Evolutionary conservation across 2,888 invertebrate species (phyloP).

Genomic region (Caenorhabditis sulstoni): DNA sequence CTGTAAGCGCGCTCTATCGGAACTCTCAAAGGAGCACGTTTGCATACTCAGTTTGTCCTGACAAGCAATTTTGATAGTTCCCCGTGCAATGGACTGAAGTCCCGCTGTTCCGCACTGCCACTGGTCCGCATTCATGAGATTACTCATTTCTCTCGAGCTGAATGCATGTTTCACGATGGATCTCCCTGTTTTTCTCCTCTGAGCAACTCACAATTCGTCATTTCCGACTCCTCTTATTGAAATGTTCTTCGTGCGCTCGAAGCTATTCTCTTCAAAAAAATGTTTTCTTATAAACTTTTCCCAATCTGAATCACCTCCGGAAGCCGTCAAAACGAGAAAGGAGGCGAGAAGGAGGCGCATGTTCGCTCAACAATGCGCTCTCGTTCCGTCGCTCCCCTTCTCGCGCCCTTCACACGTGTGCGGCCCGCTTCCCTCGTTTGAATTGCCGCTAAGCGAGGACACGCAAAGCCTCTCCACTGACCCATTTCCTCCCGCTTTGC

Average conservation of each 20-base stretch:
- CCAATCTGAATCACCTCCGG: too few relatives aligned
- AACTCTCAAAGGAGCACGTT: background rate
- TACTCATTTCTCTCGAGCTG: background rate
- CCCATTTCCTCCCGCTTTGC: conserved; percentile 21
- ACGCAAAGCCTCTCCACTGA: conserved; percentile 3
- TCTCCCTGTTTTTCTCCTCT: background rate
- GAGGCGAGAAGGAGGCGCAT: too few relatives aligned
- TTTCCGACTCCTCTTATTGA: background rate
- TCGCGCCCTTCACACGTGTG: too few relatives aligned
- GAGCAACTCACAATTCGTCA: background rate
- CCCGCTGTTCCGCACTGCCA: conserved; percentile 18
- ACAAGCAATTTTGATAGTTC: background rate
- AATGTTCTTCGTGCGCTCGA: too few relatives aligned
- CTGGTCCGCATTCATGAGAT: conserved; percentile 1
- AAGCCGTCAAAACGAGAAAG: too few relatives aligned
- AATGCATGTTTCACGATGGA: too few relatives aligned
- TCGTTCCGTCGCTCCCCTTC: too few relatives aligned
- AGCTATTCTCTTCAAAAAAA: too few relatives aligned
- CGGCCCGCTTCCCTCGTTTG: background rate
- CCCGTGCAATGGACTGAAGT: background rate
- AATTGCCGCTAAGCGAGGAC: background rate
- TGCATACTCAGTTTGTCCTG: background rate
- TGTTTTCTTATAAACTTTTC: too few relatives aligned
- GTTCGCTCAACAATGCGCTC: too few relatives aligned
- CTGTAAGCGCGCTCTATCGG: background rate